phyloP scores from a whole-genome alignment of 2,113 vertebrate species.

The Nyctereutes procyonoides region DNA sequence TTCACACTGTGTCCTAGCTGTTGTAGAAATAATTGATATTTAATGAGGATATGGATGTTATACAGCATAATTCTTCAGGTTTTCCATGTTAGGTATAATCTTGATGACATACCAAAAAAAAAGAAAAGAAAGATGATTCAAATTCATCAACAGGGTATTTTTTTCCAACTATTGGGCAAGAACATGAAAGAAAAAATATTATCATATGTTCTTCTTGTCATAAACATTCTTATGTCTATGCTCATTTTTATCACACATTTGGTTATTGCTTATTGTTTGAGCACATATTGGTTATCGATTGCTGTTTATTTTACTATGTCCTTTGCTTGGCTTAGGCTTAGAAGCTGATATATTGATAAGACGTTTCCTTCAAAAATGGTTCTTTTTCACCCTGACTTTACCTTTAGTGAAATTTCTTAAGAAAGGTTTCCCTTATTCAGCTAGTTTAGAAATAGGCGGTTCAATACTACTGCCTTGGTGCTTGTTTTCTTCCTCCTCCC shows the following conservation, averaged over 20 bases:
- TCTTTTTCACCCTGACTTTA: not conserved
- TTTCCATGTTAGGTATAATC: not conserved
- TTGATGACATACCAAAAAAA: not conserved
- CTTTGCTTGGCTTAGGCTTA: not conserved
- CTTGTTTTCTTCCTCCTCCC: conserved; percentile 29
- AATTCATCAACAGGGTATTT: not conserved
- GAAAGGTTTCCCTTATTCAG: not conserved
- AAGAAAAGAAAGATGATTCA: not conserved
- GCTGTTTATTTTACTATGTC: not conserved
- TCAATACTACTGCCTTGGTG: not conserved
- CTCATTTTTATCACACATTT: not conserved
- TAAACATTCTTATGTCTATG: not conserved
- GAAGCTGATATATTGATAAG: not conserved
- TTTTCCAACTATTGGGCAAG: not conserved
- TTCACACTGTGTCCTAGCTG: not conserved
- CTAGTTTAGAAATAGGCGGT: not conserved
- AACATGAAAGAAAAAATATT: not conserved
- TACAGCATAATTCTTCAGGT: not conserved
- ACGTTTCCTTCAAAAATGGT: conserved; percentile 6
- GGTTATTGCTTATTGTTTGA: not conserved
- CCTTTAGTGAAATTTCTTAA: not conserved
- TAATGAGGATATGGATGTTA: not conserved
- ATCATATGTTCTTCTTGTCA: not conserved
- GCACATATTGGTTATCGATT: not conserved
- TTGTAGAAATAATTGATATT: not conserved